Evolutionary conservation across 2,113 vertebrate genomes (phyloP).

Genomic region (Lonchura striata): DNA sequence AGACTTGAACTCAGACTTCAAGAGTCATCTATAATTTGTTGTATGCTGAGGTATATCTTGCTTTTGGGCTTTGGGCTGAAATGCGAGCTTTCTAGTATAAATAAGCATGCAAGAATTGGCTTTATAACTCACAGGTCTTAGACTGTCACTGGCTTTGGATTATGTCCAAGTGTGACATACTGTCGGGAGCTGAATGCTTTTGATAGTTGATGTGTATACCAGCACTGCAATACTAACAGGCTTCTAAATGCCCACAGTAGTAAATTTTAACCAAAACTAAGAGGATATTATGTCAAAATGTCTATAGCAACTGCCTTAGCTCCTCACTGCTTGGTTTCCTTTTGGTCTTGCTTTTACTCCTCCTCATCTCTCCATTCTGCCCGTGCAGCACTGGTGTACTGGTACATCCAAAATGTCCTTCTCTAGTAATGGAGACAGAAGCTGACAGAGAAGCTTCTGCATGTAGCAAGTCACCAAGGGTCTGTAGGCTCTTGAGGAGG

Average conservation of each 20-base stretch:
- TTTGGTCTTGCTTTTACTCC: background rate
- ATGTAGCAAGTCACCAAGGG: background rate
- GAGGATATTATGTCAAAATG: background rate
- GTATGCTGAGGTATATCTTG: constrained; percentile 6
- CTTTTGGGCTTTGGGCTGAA: constrained; percentile 16
- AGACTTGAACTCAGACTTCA: background rate
- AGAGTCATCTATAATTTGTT: background rate
- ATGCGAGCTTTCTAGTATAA: constrained; percentile 33
- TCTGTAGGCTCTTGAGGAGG: background rate
- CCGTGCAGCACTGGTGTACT: fast-evolving
- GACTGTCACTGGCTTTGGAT: constrained; percentile 25
- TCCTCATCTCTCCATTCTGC: background rate
- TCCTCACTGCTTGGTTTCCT: background rate
- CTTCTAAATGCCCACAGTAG: background rate
- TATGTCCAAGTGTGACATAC: constrained; percentile 30
- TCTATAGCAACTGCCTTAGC: background rate
- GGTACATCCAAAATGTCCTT: background rate
- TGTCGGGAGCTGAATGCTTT: background rate
- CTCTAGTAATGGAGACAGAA: background rate
- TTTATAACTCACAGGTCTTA: constrained; percentile 14
- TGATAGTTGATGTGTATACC: background rate
- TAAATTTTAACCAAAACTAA: background rate
- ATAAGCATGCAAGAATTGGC: background rate
- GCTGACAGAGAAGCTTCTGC: background rate
- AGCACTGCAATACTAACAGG: background rate